Evolutionary conservation across 2,113 vertebrate genomes (phyloP).

Genomic region (Hippocampus mohnikei): DNA sequence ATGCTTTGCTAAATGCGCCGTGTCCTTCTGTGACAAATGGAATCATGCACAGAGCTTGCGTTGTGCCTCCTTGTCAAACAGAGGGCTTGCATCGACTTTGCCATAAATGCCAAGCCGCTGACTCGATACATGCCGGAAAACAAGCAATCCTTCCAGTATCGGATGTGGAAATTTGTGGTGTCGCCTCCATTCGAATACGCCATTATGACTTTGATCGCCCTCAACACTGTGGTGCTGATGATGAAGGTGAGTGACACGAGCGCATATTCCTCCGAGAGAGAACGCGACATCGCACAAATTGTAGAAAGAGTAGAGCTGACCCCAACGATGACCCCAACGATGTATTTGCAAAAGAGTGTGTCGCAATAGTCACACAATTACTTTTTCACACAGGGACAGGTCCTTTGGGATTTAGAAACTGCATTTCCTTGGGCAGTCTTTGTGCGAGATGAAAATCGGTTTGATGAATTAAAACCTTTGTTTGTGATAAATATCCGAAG

Average conservation of each 20-base stretch:
- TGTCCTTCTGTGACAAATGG: constrained; percentile 5
- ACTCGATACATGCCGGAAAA: constrained; percentile 96
- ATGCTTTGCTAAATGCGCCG: background rate
- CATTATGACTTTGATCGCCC: constrained; percentile 96
- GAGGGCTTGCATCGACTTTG: constrained; percentile 98
- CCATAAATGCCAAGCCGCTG: constrained; percentile 94
- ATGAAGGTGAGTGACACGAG: constrained; percentile 88
- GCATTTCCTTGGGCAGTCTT: too few species aligned
- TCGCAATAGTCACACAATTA: background rate
- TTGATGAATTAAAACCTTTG: too few species aligned
- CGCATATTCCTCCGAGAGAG: background rate
- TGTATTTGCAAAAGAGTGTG: background rate
- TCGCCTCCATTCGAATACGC: constrained; percentile 96
- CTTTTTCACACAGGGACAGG: too few species aligned
- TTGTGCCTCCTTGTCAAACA: constrained; percentile 56
- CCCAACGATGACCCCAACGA: too few species aligned
- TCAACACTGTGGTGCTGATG: constrained; percentile 97
- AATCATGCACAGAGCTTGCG: constrained; percentile 7
- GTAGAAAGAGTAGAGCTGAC: background rate
- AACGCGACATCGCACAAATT: background rate
- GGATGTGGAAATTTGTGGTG: constrained; percentile 97
- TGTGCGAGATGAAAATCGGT: too few species aligned
- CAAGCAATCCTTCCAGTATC: constrained; percentile 95
- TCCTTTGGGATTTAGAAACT: too few species aligned
- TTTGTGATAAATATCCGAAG: too few species aligned